Evolutionary conservation across 2,888 invertebrate genomes (phyloP).

Genomic region (Hipparchia semele): DNA sequence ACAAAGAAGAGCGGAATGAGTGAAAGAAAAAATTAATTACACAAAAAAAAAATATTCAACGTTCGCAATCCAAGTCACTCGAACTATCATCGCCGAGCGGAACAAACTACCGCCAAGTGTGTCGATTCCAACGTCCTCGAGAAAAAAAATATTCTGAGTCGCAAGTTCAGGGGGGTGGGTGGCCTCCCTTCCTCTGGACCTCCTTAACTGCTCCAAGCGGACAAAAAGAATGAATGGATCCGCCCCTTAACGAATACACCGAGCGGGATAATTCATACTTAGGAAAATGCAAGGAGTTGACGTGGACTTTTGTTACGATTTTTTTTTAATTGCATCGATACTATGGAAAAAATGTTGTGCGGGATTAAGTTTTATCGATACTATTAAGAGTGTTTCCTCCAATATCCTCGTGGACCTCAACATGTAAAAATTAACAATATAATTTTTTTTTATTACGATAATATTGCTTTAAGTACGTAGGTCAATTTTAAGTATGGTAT

Average conservation of each 20-base stretch:
- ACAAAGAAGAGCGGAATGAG: constrained; percentile 45
- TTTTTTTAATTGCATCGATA: constrained; percentile 38
- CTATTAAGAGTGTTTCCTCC: background rate
- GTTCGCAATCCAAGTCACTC: constrained; percentile 68
- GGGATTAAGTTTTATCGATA: constrained; percentile 1
- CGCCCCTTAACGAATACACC: constrained; percentile 83
- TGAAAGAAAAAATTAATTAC: constrained; percentile 55
- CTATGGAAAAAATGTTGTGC: background rate
- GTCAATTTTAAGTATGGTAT: too few species aligned
- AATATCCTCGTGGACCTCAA: too few species aligned
- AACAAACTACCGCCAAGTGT: constrained; percentile 80
- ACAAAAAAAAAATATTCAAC: constrained; percentile 52
- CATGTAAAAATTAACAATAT: too few species aligned
- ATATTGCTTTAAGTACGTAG: too few species aligned
- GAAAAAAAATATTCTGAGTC: constrained; percentile 81
- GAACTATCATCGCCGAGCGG: constrained; percentile 76
- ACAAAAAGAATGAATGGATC: constrained; percentile 83
- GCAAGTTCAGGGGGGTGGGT: constrained; percentile 70
- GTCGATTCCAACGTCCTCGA: constrained; percentile 80
- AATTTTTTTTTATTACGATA: too few species aligned
- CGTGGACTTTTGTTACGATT: constrained; percentile 35
- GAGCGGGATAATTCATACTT: constrained; percentile 83
- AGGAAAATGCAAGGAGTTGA: constrained; percentile 81
- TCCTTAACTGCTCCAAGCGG: constrained; percentile 80
- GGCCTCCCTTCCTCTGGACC: constrained; percentile 64